phyloP scores from a whole-genome alignment of 2,888 invertebrate genomes.

The Proisotoma minuta region DNA sequence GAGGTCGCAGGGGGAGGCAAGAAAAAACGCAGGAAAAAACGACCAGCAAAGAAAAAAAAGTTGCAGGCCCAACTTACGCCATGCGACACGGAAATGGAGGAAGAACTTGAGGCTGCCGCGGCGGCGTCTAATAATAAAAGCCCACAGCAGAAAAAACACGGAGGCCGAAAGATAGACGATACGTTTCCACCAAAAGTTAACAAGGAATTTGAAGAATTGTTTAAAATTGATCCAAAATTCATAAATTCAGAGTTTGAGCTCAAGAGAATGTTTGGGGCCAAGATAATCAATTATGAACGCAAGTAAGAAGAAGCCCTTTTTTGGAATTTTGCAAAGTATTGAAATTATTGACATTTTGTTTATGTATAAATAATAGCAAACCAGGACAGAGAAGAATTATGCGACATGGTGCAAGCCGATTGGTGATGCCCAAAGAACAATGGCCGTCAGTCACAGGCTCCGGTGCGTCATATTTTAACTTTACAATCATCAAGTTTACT shows the following conservation, averaged over 20 bases:
- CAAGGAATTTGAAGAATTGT: constrained; percentile 52
- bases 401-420: constrained; percentile 55
- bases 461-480: constrained; percentile 50
- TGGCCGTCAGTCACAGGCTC: constrained; percentile 69
- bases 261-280: constrained; percentile 73
- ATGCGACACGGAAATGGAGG: constrained; percentile 34
- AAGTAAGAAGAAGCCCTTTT: constrained; percentile 49
- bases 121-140: constrained; percentile 60
- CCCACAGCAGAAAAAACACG: constrained; percentile 61
- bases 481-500: too few species aligned
- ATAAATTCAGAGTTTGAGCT: constrained; percentile 76
- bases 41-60: constrained; percentile 38
- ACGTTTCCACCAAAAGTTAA: constrained; percentile 47
- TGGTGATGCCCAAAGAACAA: constrained; percentile 65
- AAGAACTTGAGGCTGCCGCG: constrained; percentile 62
- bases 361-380: constrained; percentile 23
- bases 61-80: too few species aligned
- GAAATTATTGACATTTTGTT: background rate
- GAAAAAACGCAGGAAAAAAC: constrained; percentile 63
- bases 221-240: constrained; percentile 65
- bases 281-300: constrained; percentile 66
- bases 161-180: constrained; percentile 42
- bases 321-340: too few species aligned
- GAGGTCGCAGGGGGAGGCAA: constrained; percentile 52
- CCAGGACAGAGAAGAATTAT: constrained; percentile 42